Evolutionary conservation across 1,140 invertebrate genomes (phyloP).

Genomic region (Rhagoletis zephyria): DNA sequence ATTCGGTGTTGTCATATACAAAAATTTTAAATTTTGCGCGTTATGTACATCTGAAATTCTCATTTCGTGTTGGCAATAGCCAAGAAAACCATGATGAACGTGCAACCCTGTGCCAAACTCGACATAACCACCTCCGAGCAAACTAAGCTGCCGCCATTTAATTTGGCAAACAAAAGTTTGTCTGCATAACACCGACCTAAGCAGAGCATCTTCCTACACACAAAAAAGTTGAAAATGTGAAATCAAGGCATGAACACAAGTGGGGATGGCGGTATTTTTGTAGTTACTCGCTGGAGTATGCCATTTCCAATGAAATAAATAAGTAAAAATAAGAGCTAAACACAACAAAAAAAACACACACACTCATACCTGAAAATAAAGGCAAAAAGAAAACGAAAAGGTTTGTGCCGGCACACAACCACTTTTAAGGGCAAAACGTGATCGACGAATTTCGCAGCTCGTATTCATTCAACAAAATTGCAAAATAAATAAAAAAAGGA

Average conservation of each 20-base stretch:
- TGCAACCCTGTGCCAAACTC: too few relatives aligned
- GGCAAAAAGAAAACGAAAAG: conserved; percentile 23
- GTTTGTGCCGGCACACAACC: background rate
- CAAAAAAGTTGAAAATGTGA: conserved; percentile 33
- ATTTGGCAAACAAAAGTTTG: too few relatives aligned
- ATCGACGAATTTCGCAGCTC: conserved; percentile 47
- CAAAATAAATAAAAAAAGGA: background rate
- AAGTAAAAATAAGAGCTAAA: conserved; percentile 15
- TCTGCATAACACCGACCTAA: too few relatives aligned
- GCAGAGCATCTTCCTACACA: conserved; percentile 19
- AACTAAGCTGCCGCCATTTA: too few relatives aligned
- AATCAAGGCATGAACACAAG: conserved; percentile 32
- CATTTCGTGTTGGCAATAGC: too few relatives aligned
- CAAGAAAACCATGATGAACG: too few relatives aligned
- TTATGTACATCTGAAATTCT: too few relatives aligned
- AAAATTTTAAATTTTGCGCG: too few relatives aligned
- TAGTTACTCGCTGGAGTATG: conserved; percentile 11
- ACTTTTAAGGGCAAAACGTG: conserved; percentile 56
- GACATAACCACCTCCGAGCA: too few relatives aligned
- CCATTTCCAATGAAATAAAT: conserved; percentile 33
- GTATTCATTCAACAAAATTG: conserved; percentile 57
- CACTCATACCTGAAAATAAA: background rate
- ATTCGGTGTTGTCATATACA: too few relatives aligned
- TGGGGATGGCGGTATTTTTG: conserved; percentile 1
- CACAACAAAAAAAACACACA: too few relatives aligned